Evolutionary conservation across 1,140 invertebrate species (phyloP).

Genomic region (Colletes latitarsis): DNA sequence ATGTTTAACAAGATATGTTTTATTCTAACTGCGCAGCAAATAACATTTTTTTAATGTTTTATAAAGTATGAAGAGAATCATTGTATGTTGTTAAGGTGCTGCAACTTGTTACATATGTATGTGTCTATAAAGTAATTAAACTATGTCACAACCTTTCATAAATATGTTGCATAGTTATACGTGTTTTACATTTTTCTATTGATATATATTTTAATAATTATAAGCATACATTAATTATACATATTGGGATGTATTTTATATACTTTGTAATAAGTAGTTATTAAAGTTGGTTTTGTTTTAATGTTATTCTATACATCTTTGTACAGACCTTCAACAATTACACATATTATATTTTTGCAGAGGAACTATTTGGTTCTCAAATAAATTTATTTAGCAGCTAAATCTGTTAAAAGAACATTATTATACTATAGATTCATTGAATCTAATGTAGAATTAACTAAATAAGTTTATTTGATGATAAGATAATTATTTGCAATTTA

Average conservation of each 20-base stretch:
- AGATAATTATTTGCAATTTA: neutral
- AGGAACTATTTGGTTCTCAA: neutral
- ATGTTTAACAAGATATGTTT: neutral
- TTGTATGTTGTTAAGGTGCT: neutral
- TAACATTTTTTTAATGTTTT: neutral
- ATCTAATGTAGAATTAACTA: neutral
- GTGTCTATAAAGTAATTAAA: neutral
- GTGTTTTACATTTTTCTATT: neutral
- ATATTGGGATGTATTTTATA: neutral
- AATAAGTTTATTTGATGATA: neutral
- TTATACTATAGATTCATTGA: neutral
- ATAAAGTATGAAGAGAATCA: no score
- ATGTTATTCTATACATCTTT: neutral
- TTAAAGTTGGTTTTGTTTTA: neutral
- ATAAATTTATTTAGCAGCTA: neutral
- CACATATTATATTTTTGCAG: neutral
- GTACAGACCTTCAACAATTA: neutral
- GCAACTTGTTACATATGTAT: neutral
- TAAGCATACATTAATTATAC: slow-evolving; percentile 6
- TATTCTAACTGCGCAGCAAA: neutral
- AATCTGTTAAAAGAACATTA: neutral
- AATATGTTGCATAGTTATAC: neutral
- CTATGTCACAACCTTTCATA: neutral
- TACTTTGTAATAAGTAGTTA: neutral
- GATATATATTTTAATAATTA: neutral